These are phyloP conservation scores for Coregonus sp. DNA, from an alignment of 2,797 vertebrate species.

Conservation along the genomic window DNA sequence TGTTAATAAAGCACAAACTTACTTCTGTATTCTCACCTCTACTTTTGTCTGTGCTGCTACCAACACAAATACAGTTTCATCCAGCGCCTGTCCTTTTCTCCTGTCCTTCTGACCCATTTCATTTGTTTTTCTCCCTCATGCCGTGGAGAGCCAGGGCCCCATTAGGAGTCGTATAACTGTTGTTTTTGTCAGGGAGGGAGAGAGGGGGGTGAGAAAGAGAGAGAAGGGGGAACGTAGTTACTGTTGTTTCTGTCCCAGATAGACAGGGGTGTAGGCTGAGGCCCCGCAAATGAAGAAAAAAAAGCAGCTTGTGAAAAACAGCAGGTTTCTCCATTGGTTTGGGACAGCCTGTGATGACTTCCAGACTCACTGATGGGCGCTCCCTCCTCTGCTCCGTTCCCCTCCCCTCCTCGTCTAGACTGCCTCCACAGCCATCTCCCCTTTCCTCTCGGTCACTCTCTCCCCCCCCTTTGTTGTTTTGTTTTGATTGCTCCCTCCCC, in stretches of 20 bases:
- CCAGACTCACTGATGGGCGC: slow-evolving; percentile 59
- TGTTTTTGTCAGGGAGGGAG: slow-evolving; percentile 26
- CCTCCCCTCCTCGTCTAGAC: slow-evolving; percentile 58
- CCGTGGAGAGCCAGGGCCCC: slow-evolving; percentile 10
- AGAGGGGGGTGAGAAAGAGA: slow-evolving; percentile 27
- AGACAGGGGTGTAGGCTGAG: slow-evolving; percentile 37
- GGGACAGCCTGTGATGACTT: slow-evolving; percentile 75
- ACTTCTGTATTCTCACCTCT: background rate
- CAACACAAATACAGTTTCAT: background rate
- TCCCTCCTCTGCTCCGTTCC: slow-evolving; percentile 22
- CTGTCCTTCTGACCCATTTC: slow-evolving; percentile 28
- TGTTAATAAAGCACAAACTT: background rate
- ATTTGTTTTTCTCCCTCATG: slow-evolving; percentile 23
- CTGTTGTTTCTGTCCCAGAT: slow-evolving; percentile 44
- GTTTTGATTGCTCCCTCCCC: slow-evolving; percentile 5
- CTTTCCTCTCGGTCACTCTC: slow-evolving; percentile 23
- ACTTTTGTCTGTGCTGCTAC: background rate
- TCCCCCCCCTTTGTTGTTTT: slow-evolving; percentile 25
- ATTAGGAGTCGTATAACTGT: slow-evolving; percentile 17
- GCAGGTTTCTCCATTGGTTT: slow-evolving; percentile 73
- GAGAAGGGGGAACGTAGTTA: slow-evolving; percentile 32
- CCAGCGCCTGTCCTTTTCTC: background rate
- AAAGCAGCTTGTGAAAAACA: slow-evolving; percentile 70
- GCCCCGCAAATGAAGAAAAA: slow-evolving; percentile 37
- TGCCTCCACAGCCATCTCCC: slow-evolving; percentile 34